phyloP scores from a whole-genome alignment of 2,797 vertebrate species.

The Karalla daura region DNA sequence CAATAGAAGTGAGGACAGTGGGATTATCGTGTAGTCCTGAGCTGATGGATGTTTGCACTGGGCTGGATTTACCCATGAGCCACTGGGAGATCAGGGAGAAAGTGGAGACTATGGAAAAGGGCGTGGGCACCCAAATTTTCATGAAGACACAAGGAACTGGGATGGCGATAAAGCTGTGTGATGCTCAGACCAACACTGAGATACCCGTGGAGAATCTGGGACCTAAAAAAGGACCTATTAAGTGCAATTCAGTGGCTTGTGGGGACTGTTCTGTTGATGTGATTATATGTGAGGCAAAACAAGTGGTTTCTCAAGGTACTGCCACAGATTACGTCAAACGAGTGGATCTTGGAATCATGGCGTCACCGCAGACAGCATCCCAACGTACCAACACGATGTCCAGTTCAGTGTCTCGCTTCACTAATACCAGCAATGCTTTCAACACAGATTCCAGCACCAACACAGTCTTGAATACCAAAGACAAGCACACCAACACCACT shows the following conservation, averaged over 20 bases:
- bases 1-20: constrained; percentile 58
- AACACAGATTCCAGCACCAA: constrained; percentile 87
- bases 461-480: constrained; percentile 82
- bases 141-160: constrained; percentile 82
- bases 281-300: constrained; percentile 74
- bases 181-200: constrained; percentile 86
- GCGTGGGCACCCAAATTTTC: constrained; percentile 74
- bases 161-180: constrained; percentile 71
- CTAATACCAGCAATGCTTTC: constrained; percentile 82
- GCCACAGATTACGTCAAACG: constrained; percentile 82
- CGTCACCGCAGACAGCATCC: constrained; percentile 79
- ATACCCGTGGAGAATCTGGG: constrained; percentile 30
- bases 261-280: constrained; percentile 87
- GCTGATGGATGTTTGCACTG: constrained; percentile 65
- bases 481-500: constrained; percentile 91
- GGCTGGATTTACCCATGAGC: constrained; percentile 87
- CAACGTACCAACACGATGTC: constrained; percentile 85
- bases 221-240: constrained; percentile 42
- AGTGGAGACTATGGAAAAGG: constrained; percentile 82
- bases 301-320: constrained; percentile 77
- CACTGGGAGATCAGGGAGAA: constrained; percentile 87
- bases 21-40: constrained; percentile 84
- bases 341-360: constrained; percentile 85
- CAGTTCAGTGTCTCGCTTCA: constrained; percentile 84
- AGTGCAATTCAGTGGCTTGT: constrained; percentile 84